phyloP scores from a whole-genome alignment of 1,140 invertebrate genomes.

The Philopotamus ludificatus region DNA sequence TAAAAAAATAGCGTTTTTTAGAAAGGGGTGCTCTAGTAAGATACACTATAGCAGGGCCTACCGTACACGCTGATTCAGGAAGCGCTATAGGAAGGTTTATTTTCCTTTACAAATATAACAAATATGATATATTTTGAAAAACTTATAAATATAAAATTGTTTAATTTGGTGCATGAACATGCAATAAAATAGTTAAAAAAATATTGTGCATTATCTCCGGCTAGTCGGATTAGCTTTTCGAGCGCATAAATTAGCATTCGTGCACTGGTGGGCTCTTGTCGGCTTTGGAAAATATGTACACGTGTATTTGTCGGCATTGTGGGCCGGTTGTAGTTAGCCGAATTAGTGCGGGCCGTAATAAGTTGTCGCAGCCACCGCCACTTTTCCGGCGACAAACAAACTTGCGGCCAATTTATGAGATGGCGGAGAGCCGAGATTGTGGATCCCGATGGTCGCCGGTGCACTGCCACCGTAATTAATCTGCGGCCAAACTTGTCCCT shows the following conservation, averaged over 20 bases:
- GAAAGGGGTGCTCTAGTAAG: no score
- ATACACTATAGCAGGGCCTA: no score
- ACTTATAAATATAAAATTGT: no score
- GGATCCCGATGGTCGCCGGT: slow-evolving; percentile 4
- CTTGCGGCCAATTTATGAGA: slow-evolving; percentile 7
- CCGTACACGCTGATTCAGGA: no score
- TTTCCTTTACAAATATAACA: no score
- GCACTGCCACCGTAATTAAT: slow-evolving; percentile 5
- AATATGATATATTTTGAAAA: no score
- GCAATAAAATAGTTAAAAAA: no score
- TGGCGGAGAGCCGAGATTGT: slow-evolving; percentile 3
- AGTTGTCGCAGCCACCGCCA: neutral
- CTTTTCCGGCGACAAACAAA: slow-evolving; percentile 9
- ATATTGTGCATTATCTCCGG: no score
- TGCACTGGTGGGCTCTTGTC: neutral
- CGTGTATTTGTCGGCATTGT: neutral
- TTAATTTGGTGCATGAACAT: no score
- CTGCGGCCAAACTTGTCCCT: slow-evolving; percentile 5
- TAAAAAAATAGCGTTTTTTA: no score
- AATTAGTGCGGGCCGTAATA: slow-evolving; percentile 2
- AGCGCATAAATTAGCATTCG: neutral
- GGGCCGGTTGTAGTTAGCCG: neutral
- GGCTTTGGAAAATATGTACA: neutral
- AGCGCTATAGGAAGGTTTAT: no score
- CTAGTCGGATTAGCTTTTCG: no score